These are phyloP conservation scores for Phaenicophaeus curvirostris DNA, from an alignment of 2,797 vertebrate genomes.

Conservation along the genomic window DNA sequence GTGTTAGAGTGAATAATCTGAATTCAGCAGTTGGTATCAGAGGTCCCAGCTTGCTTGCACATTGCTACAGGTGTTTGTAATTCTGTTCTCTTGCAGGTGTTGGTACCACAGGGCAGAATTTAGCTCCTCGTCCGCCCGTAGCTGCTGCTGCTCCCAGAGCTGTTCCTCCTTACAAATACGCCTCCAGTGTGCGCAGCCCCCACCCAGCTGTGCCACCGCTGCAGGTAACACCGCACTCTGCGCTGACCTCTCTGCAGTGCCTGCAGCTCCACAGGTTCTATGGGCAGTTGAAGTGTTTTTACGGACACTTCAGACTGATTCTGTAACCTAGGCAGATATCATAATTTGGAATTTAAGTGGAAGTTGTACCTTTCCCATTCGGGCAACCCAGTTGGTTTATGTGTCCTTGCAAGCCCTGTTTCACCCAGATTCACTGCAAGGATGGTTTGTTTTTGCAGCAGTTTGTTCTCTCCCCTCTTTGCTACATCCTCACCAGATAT, in stretches of 20 bases:
- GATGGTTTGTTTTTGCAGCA: neutral
- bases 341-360: neutral
- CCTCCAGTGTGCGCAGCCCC: slow-evolving; percentile 89
- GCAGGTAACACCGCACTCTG: slow-evolving; percentile 81
- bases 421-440: neutral
- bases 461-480: neutral
- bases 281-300: neutral
- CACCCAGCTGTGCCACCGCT: slow-evolving; percentile 91
- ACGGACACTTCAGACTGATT: neutral
- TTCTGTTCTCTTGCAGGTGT: slow-evolving; percentile 64
- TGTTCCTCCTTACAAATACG: slow-evolving; percentile 94
- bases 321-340: neutral
- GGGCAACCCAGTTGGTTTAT: neutral
- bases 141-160: slow-evolving; percentile 87
- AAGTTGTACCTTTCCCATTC: neutral
- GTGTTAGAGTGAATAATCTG: neutral
- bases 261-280: neutral
- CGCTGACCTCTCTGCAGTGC: no score
- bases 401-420: neutral
- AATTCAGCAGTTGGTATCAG: neutral
- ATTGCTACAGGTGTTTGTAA: neutral
- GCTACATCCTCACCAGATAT: neutral
- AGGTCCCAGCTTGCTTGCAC: neutral
- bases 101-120: slow-evolving; percentile 80
- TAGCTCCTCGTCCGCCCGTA: slow-evolving; percentile 88